Base-by-base conservation (phyloP, 2,113 vertebrate genomes). In the Gadus macrocephalus region DNA sequence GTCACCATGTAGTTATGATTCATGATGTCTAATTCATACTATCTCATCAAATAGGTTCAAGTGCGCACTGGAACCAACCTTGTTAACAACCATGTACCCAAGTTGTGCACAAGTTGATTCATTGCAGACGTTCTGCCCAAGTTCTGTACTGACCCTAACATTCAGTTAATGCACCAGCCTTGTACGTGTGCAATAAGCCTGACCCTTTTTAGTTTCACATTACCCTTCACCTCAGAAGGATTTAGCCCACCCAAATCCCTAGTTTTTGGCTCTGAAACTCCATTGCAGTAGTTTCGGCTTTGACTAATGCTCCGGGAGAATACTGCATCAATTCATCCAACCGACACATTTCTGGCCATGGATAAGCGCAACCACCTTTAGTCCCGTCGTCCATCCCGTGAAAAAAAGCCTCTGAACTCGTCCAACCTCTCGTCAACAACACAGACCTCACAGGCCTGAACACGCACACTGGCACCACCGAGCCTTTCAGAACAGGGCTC, bases 271-370 rank as follows among this genome's bases (percentile, higher is more conserved):
- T 68, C 67, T 49, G 42, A 66, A 63, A 58, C 67, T 15, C 17
- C 68, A 66, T 69, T 75, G 68, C 67, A 69, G 80, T 58, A 25
- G 53, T n/a, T 55, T 19, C 62, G 64, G 67, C 35, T 25, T 68
- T 73, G 75, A 79, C 80, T 68, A 80, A 84, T 49, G 42, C 42
- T 9, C 42, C 2, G 42, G 42, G 38, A 35, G 70, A 82, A 60
- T 62, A 65, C 76, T 80, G 78, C 75, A 78, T 76, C 66, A 62
- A 79, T 83, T 85, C 77, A 83, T 83, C 83, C 73, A 64, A 62
- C 58, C 2, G 9, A 53, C 31, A n/a, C 66, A 16, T 67, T 62
- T 38, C 66, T 16, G 15, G 25, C 73, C 64, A 71, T 2, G 0
- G 67, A 66, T 74, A 67, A 76, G n/a, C 7, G n/a, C 7, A 49